Evolutionary conservation across 2,113 vertebrate species (phyloP), one percentile per base, ranked within the genome.

Genomic region (Salvelinus alpinus): DNA sequence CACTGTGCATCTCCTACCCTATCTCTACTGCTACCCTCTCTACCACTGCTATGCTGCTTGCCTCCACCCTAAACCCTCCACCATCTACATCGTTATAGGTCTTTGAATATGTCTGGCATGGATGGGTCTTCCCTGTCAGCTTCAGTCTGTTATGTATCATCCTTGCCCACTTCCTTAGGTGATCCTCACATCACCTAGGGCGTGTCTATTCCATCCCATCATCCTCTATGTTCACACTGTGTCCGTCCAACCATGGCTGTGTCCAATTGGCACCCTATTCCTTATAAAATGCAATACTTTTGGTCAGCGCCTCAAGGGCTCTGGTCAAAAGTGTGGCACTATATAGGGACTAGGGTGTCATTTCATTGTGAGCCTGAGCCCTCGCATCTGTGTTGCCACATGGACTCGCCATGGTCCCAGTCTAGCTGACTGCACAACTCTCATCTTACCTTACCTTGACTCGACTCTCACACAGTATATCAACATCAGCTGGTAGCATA

Each of bases 81-180:
- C 62, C 59, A 38, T 78, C 59, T 51, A 13, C 27, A 51, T 64
- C 51, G 71, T 24, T 31, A 57, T 11, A 59, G 65, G 73, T 27
- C 34, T 51, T 38, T 38, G 60, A 88, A 88, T 84, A 85, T 90
- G 85, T 69, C 73, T 77, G 80, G 78, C 79, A 86, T 62, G 59
- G 59, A 62, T 62, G n/a, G n/a, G 7, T 62, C 20, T 24, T 16
- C n/a, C 22, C 20, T 62, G 13, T 9, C n/a, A 22, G 59, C 59
- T 62, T 62, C 59, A n/a, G 59, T 62, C 59, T 62, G n/a, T 60
- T 22, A 13, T 9, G 38, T n/a, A 62, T 44, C 9, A 2, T 44
- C 20, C 18, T 18, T 62, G n/a, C 16, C n/a, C n/a, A 22, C 59
- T 22, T 62, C 59, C 59, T 22, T 20, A 22, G 59, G 59, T 60